Percentiles rank a stretch among this genome's conserved stretches.
Conservation (phyloP, 1,140 invertebrate genomes). For the Copidosoma floridanum region DNA sequence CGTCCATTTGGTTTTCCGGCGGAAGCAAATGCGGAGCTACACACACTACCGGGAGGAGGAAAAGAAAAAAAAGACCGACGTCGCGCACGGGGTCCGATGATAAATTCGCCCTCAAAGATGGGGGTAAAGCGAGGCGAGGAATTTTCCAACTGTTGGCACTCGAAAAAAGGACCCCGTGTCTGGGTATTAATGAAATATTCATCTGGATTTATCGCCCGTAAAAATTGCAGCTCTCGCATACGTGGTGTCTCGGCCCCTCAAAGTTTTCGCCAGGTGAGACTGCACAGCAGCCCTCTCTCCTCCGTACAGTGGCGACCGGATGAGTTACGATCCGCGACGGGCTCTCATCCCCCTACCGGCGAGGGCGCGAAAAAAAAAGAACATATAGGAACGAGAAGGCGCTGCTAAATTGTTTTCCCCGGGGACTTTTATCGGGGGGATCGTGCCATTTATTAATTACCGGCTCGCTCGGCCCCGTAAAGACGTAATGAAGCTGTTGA, state of each 20-base stretch:
- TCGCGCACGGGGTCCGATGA: background rate
- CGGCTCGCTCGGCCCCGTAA: too few relatives aligned
- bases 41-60: too few relatives aligned
- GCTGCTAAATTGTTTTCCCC: slow-evolving; percentile 15
- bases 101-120: slow-evolving; percentile 12
- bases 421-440: background rate
- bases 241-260: too few relatives aligned
- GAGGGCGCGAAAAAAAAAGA: background rate
- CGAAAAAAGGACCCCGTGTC: background rate
- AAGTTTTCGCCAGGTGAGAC: slow-evolving; percentile 16
- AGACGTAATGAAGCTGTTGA: too few relatives aligned
- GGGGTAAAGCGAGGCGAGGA: background rate
- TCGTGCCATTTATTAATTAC: background rate
- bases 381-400: too few relatives aligned
- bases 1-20: slow-evolving; percentile 8
- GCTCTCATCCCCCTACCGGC: too few relatives aligned
- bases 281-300: too few relatives aligned
- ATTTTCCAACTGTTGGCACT: slow-evolving; percentile 8
- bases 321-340: slow-evolving; percentile 20
- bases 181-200: slow-evolving; percentile 21
- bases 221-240: slow-evolving; percentile 12
- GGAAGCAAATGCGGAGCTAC: background rate
- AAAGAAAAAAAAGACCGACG: background rate
- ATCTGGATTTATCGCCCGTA: slow-evolving; percentile 18
- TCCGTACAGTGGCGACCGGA: background rate